phyloP scores from a whole-genome alignment of 1,140 invertebrate genomes.

The Atopsyche davidsoni region DNA sequence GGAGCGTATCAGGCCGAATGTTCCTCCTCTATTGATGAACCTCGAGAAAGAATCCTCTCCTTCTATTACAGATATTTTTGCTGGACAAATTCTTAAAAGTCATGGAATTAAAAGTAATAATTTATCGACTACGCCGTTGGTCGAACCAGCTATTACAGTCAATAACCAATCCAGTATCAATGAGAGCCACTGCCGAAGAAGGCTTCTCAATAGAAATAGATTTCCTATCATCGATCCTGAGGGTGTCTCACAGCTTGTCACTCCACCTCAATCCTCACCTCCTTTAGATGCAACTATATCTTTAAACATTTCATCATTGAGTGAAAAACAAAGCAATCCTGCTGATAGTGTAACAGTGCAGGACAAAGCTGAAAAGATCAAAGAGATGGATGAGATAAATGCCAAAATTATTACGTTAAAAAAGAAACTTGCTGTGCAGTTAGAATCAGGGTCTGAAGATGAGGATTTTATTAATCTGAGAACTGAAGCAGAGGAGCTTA shows the following conservation, averaged over 20 bases:
- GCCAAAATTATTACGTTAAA: slow-evolving; percentile 50
- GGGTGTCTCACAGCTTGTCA: slow-evolving; percentile 32
- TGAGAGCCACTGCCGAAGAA: slow-evolving; percentile 36
- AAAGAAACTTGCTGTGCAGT: slow-evolving; percentile 46
- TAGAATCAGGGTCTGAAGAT: slow-evolving; percentile 51
- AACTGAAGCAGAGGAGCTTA: slow-evolving; percentile 37
- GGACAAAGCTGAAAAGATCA: slow-evolving; percentile 37
- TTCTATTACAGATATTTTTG: slow-evolving; percentile 56
- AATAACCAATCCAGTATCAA: slow-evolving; percentile 31
- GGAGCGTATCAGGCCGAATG: slow-evolving; percentile 43
- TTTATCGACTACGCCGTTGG: neutral
- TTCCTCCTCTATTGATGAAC: slow-evolving; percentile 46
- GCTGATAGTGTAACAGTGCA: slow-evolving; percentile 20
- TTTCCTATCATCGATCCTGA: slow-evolving; percentile 46
- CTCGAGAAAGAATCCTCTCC: slow-evolving; percentile 47
- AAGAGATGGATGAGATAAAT: slow-evolving; percentile 50
- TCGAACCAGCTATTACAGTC: slow-evolving; percentile 1
- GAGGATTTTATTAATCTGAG: slow-evolving; percentile 57
- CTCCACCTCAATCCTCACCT: neutral
- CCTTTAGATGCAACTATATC: slow-evolving; percentile 29
- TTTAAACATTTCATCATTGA: slow-evolving; percentile 43
- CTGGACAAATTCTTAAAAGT: slow-evolving; percentile 49
- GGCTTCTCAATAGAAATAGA: slow-evolving; percentile 38
- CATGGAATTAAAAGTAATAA: slow-evolving; percentile 41
- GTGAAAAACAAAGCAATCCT: slow-evolving; percentile 37